A percentile compares a stretch with the other conserved stretches of the same genome.
Conservation (phyloP, 2,797 vertebrate genomes). For the Fratercula arctica region DNA sequence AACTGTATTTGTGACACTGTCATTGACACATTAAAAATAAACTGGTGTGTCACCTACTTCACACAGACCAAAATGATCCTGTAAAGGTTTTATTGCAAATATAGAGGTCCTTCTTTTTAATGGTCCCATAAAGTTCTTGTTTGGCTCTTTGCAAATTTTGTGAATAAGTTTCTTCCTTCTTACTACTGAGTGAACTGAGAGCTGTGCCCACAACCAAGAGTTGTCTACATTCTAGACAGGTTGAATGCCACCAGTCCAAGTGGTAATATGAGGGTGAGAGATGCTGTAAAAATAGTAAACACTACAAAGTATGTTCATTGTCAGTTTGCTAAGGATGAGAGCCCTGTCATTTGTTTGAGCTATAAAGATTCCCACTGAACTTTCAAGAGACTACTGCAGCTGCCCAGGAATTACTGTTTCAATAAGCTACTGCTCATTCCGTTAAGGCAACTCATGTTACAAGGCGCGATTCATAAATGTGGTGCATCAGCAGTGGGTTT, state of each 20-base stretch:
- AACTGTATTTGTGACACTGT: background rate
- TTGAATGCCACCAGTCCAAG: background rate
- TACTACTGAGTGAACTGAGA: background rate
- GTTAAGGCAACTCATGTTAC: background rate
- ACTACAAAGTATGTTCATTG: background rate
- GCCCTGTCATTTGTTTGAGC: background rate
- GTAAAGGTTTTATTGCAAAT: background rate
- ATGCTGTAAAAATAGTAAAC: background rate
- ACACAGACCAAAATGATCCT: background rate
- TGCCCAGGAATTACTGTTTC: background rate
- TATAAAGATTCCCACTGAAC: background rate
- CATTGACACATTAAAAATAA: conserved; percentile 10
- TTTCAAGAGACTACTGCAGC: background rate
- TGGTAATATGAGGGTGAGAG: background rate
- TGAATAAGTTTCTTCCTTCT: background rate
- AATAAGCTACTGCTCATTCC: background rate
- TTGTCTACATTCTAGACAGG: background rate
- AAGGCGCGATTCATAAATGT: background rate
- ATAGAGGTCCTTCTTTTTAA: background rate
- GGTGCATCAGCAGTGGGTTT: background rate
- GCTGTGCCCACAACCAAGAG: background rate
- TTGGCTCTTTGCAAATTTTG: background rate
- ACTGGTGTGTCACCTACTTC: background rate
- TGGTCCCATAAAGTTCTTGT: background rate
- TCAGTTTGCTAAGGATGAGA: background rate